phyloP scores from a whole-genome alignment of 2,113 vertebrate species.

The Euleptes europaea region DNA sequence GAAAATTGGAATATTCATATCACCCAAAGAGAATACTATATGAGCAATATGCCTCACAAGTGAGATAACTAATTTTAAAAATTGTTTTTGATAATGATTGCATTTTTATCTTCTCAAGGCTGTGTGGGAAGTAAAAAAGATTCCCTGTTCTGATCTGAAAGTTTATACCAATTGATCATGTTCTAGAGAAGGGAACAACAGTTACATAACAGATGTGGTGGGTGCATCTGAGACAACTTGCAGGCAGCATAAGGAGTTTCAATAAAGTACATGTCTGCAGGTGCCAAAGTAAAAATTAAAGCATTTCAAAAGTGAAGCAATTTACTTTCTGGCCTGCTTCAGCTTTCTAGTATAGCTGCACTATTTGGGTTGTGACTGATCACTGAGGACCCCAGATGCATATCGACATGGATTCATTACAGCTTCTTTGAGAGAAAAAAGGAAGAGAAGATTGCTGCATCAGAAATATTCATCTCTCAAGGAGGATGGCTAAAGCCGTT shows the following conservation, averaged over 20 bases:
- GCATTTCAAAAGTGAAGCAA: neutral
- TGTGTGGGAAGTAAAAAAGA: neutral
- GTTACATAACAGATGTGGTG: neutral
- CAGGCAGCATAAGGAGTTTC: neutral
- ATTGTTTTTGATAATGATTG: neutral
- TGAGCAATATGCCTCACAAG: constrained; percentile 23
- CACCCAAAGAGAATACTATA: neutral
- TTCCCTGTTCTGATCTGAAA: neutral
- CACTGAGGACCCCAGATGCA: neutral
- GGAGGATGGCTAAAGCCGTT: neutral
- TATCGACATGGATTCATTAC: neutral
- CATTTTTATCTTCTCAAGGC: neutral
- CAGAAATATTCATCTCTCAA: neutral
- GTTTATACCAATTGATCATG: neutral
- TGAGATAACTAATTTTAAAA: constrained; percentile 2
- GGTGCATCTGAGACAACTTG: neutral
- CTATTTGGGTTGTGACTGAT: neutral
- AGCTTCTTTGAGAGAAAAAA: neutral
- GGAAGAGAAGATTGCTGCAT: neutral
- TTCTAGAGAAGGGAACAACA: neutral
- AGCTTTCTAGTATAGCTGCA: neutral
- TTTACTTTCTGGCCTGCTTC: neutral
- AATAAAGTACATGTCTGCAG: neutral
- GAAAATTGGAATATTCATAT: neutral
- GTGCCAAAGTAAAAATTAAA: neutral